These are phyloP conservation scores for Lepus americanus DNA, from an alignment of 2,113 vertebrate genomes.

Conservation along the genomic window DNA sequence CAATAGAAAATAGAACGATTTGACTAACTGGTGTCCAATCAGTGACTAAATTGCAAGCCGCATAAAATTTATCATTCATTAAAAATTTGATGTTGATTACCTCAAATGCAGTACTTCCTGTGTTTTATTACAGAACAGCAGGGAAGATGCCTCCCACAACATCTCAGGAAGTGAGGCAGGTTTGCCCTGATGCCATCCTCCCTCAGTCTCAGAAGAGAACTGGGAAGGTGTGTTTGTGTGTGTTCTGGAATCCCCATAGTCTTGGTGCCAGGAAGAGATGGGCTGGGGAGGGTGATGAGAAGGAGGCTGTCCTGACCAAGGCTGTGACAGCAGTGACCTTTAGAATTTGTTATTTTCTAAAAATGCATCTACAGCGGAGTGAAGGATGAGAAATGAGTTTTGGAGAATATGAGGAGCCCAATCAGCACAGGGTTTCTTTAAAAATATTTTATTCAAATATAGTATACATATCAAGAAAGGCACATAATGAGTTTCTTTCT, in stretches of 20 bases:
- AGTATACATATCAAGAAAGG: no score
- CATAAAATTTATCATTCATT: not conserved
- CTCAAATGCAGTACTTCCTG: not conserved
- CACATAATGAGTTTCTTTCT: no score
- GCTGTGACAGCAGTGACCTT: not conserved
- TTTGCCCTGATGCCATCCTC: not conserved
- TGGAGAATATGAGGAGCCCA: not conserved
- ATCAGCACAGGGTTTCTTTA: not conserved
- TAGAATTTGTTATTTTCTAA: not conserved
- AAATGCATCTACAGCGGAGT: not conserved
- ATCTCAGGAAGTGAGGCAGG: not conserved
- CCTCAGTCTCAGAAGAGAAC: not conserved
- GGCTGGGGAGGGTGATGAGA: not conserved
- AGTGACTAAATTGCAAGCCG: not conserved
- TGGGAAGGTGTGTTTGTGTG: not conserved
- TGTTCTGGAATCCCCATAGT: not conserved
- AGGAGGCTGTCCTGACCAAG: not conserved
- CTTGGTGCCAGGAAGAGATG: not conserved
- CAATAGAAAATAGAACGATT: constrained; percentile 10
- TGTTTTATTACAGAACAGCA: not conserved
- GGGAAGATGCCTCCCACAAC: not conserved
- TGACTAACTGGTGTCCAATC: not conserved
- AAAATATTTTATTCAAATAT: no score
- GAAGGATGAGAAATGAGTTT: not conserved
- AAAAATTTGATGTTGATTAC: not conserved